Evolutionary conservation across 2,888 invertebrate species (phyloP), one percentile per base, ranked within the genome.

Genomic region (Eutolmus rufibarbis): DNA sequence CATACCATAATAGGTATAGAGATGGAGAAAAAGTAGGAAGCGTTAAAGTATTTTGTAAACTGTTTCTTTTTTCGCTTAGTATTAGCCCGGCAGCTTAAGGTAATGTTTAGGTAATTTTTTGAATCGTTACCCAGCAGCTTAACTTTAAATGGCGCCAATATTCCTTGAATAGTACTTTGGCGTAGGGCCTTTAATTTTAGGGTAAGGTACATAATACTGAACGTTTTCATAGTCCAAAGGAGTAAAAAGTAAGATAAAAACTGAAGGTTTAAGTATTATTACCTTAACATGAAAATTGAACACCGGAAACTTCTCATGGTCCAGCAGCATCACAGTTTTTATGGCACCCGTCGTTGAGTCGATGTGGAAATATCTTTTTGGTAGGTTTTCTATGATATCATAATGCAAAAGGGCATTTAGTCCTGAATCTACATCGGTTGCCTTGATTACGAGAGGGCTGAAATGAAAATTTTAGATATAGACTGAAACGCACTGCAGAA

Each of bases 291-390:
- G 96, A 92, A 98, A 98, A 87, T 94, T 94, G 91, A 97, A 96
- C 79, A 93, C 92, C 0, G 94, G 93, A 88, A 94, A 94, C 87
- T 93, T 94, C 92, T 98, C 98, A 92, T 96, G 96, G 93, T 98
- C 98, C 89, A 98, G 94, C 9, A 94, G 92, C 90, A 95, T 94
- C 43, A 96, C 95, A 1, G 97, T 95, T 90, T 96, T 94, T 89
- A 98, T 95, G 66, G 98, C 97, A 86, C 98, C 98, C 4, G 98
- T 98, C 89, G 95, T 96, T 78, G 97, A 95, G 92, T 98, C 97
- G 88, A 98, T 96, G 91, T 95, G 95, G 93, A 98, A 98, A 91
- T 95, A 96, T 89, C 95, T 94, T 89, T 96, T 94, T 1, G 97
- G 97, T 88, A 95, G 93, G 86, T 96, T 95, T 92, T 97, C 97